phyloP scores from a whole-genome alignment of 2,888 invertebrate genomes.

The Danaus chrysippus region DNA sequence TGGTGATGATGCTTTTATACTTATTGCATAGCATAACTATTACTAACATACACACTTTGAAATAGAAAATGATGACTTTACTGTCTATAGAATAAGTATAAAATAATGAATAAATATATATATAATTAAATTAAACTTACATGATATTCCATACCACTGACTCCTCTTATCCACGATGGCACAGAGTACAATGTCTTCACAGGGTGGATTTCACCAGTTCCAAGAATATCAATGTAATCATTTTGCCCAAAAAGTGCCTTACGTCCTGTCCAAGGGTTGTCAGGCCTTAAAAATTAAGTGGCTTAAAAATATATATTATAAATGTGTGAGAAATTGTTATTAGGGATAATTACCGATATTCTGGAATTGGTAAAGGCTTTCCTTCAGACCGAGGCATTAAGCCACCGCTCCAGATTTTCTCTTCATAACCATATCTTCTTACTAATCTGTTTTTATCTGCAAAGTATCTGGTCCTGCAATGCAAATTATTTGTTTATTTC shows the following conservation, averaged over 20 bases:
- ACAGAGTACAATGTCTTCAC: conserved; percentile 90
- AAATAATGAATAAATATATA: no score
- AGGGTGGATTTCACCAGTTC: conserved; percentile 89
- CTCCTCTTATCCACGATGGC: conserved; percentile 94
- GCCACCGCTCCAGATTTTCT: conserved; percentile 82
- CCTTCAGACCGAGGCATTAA: conserved; percentile 83
- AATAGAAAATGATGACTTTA: no score
- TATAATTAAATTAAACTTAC: no score
- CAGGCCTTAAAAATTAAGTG: conserved; percentile 74
- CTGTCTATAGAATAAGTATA: no score
- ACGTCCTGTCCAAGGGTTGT: conserved; percentile 86
- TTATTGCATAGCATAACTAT: no score
- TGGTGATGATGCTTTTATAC: no score
- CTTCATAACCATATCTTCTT: conserved; percentile 85
- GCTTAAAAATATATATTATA: conserved; percentile 1
- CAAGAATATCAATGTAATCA: conserved; percentile 97
- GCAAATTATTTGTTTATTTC: conserved; percentile 13
- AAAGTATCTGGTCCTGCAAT: conserved; percentile 78
- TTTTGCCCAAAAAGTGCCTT: conserved; percentile 95
- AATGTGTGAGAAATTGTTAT: neutral
- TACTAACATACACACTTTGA: no score
- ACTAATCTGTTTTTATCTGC: conserved; percentile 81
- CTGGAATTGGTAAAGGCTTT: conserved; percentile 81
- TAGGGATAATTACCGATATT: conserved; percentile 70
- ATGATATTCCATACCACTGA: conserved; percentile 90